Base-by-base conservation (phyloP, 2,113 vertebrate genomes). In the Cnemophilus loriae region DNA sequence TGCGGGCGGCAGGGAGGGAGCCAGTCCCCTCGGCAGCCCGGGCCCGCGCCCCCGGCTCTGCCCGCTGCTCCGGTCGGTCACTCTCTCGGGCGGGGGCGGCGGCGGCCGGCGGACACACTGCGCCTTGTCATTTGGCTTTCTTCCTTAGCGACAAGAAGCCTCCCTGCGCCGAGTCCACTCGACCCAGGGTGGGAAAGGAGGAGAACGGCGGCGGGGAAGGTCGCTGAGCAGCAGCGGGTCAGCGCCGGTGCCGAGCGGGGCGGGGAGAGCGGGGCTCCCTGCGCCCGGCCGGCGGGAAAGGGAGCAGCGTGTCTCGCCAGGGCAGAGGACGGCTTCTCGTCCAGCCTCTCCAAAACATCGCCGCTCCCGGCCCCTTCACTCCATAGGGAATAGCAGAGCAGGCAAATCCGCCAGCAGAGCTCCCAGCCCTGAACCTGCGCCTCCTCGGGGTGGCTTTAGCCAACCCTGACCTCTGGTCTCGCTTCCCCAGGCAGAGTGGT, bases 31-130 rank as follows among this genome's bases (percentile, higher is more conserved):
- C 46, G 0, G 59, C 67, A 99, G 97, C 9, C 98, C 98, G 1
- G 86, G 82, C 3, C 97, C 88, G 60, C 97, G 82, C 17, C 98
- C 98, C 98, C 98, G 13, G 26, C 46, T 55, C 39, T 60, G 49
- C 46, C 39, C 26, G 33, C 42, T 7, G 28, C 5, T 68, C 39
- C 22, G 4, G 11, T 2, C 20, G 7, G 44, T 26, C 56, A 4
- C 44, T 37, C 44, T 0, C 32, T 41, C 4, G 8, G 75, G 52
- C 23, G 18, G 5, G 6, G 33, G 32, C 23, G 10, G 32, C 19
- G 28, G 49, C 30, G 55, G 18, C 17, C 35, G 26, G 44, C 39
- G 16, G 35, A 33, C 49, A 11, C 35, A 6, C 13, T 2, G 13
- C 37, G 9, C 33, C 41, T 9, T 0, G 5, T 6, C 27, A 5